Evolutionary conservation across 1,140 invertebrate species (phyloP).

Genomic region (Pectinophora gossypiella): DNA sequence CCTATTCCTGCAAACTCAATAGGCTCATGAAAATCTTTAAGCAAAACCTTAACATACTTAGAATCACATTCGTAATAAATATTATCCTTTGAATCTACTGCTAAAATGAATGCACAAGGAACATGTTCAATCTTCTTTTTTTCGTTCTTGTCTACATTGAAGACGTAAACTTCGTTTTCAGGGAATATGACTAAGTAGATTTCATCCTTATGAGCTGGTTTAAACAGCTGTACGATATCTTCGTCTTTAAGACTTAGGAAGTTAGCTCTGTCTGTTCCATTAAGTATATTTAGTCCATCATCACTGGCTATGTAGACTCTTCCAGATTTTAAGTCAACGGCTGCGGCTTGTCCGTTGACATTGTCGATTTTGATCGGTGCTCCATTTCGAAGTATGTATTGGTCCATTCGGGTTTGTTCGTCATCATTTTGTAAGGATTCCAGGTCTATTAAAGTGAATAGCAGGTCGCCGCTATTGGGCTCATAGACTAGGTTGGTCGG

Average conservation of each 20-base stretch:
- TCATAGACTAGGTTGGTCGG: constrained; percentile 57
- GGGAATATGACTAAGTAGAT: constrained; percentile 55
- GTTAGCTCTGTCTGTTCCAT: constrained; percentile 39
- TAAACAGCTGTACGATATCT: constrained; percentile 59
- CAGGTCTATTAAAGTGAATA: constrained; percentile 60
- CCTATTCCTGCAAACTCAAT: constrained; percentile 60
- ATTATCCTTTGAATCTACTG: constrained; percentile 52
- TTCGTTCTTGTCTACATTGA: constrained; percentile 48
- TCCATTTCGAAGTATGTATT: constrained; percentile 48
- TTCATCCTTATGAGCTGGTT: constrained; percentile 38
- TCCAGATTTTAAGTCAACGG: constrained; percentile 46
- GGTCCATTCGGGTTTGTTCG: constrained; percentile 65
- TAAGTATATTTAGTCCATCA: constrained; percentile 44
- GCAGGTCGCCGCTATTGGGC: constrained; percentile 41
- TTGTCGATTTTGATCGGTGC: constrained; percentile 53
- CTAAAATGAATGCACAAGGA: constrained; percentile 54
- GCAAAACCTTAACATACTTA: constrained; percentile 57
- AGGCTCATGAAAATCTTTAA: constrained; percentile 58
- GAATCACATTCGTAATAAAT: constrained; percentile 64
- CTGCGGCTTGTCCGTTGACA: constrained; percentile 53
- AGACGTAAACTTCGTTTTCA: constrained; percentile 47
- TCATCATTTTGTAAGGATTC: constrained; percentile 53
- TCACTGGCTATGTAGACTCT: constrained; percentile 58
- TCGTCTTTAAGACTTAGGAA: constrained; percentile 50
- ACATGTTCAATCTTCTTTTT: constrained; percentile 49